phyloP scores from a whole-genome alignment of 2,113 vertebrate species.

The Macrotis lagotis region DNA sequence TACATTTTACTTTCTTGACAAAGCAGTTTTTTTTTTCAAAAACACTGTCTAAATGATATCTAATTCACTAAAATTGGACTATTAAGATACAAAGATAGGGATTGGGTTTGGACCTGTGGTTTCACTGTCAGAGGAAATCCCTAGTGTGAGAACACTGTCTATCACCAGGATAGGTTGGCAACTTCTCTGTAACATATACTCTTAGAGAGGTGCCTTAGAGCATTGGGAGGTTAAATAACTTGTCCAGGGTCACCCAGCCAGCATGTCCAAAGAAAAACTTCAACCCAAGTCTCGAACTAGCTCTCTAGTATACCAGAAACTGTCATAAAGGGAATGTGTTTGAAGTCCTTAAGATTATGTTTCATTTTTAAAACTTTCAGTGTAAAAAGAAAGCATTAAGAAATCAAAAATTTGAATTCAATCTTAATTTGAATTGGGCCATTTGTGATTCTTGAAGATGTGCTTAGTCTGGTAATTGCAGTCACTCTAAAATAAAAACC shows the following conservation, averaged over 20 bases:
- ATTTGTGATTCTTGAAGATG: neutral
- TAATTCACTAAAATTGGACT: neutral
- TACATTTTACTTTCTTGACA: neutral
- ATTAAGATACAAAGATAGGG: neutral
- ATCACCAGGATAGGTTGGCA: neutral
- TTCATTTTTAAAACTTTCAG: neutral
- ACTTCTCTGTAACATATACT: neutral
- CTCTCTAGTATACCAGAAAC: neutral
- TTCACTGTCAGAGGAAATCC: neutral
- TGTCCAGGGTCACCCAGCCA: neutral
- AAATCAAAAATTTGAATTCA: slow-evolving; percentile 52
- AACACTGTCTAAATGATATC: neutral
- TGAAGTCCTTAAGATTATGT: neutral
- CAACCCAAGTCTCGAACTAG: neutral
- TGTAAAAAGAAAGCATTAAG: slow-evolving; percentile 7
- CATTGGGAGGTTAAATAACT: neutral
- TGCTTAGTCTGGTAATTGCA: slow-evolving; percentile 42
- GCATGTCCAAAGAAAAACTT: neutral
- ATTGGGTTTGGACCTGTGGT: neutral
- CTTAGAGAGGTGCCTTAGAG: neutral
- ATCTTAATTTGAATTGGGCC: slow-evolving; percentile 31
- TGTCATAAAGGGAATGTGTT: neutral
- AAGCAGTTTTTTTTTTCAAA: neutral
- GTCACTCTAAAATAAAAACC: slow-evolving; percentile 63
- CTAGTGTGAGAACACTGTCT: neutral